Evolutionary conservation across 2,113 vertebrate genomes (phyloP).

Genomic region (Ophthalmolycus amberensis): DNA sequence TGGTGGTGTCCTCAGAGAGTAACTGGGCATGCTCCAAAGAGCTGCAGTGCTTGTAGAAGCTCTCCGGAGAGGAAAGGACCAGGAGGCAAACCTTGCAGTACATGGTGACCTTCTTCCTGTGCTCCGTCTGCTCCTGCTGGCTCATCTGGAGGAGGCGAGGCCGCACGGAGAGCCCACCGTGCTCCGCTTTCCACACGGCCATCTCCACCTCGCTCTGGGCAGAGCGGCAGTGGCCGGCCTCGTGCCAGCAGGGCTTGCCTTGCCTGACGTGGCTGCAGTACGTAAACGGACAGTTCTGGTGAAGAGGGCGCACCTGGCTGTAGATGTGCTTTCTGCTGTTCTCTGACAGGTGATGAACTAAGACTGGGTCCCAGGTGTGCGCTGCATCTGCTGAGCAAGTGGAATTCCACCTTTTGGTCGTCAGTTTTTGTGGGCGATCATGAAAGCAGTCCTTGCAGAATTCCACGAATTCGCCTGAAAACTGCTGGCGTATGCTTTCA

Average conservation of each 20-base stretch:
- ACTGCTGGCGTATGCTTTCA: conserved; percentile 73
- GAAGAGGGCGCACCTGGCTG: conserved; percentile 80
- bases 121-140: neutral
- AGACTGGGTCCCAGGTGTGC: conserved; percentile 80
- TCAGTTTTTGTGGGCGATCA: conserved; percentile 77
- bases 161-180: conserved; percentile 43
- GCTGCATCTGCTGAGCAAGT: conserved; percentile 62
- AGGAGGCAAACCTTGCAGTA: conserved; percentile 87
- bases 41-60: conserved; percentile 88
- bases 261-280: conserved; percentile 80
- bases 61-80: conserved; percentile 83
- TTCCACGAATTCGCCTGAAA: conserved; percentile 85
- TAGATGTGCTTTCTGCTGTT: conserved; percentile 74
- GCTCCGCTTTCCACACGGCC: conserved; percentile 86
- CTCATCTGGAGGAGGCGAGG: conserved; percentile 60
- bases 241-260: conserved; percentile 80
- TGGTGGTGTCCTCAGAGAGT: conserved; percentile 75
- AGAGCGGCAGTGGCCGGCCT: conserved; percentile 70
- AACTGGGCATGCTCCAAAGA: conserved; percentile 85
- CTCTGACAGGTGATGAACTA: conserved; percentile 76
- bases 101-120: conserved; percentile 56
- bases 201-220: conserved; percentile 91
- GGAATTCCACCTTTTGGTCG: conserved; percentile 8
- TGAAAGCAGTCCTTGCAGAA: conserved; percentile 87
- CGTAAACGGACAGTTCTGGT: conserved; percentile 41